Evolutionary conservation across 2,113 vertebrate species (phyloP).

Genomic region (Pangasianodon hypophthalmus): DNA sequence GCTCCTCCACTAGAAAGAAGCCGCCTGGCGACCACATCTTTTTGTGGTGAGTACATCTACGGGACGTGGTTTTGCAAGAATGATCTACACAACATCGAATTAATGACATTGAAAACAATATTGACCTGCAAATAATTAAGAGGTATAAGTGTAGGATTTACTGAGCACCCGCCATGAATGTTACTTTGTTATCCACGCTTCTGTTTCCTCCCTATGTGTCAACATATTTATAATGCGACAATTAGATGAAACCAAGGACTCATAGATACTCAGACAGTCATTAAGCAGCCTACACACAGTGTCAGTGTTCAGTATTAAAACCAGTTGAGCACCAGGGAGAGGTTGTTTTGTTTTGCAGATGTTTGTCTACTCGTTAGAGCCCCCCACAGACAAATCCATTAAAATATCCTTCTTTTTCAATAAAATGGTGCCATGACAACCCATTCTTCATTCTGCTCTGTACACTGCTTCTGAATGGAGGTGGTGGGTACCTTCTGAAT

Average conservation of each 20-base stretch:
- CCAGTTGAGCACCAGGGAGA: background rate
- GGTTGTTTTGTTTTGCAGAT: slow-evolving; percentile 48
- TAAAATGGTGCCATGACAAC: slow-evolving; percentile 71
- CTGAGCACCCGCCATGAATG: background rate
- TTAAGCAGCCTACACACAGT: background rate
- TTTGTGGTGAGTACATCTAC: slow-evolving; percentile 83
- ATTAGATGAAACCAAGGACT: background rate
- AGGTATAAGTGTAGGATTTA: background rate
- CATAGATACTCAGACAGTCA: background rate
- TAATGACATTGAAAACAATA: background rate
- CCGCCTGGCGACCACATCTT: slow-evolving; percentile 91
- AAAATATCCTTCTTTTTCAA: slow-evolving; percentile 54
- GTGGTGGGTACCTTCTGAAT: slow-evolving; percentile 42
- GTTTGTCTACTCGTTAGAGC: slow-evolving; percentile 17
- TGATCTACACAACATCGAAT: background rate
- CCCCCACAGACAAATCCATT: slow-evolving; percentile 43
- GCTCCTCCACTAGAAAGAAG: slow-evolving; percentile 94
- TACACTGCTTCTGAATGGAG: slow-evolving; percentile 65
- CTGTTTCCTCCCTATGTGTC: background rate
- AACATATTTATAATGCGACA: background rate
- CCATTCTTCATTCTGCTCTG: slow-evolving; percentile 64
- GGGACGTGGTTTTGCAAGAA: background rate
- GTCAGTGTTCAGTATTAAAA: background rate
- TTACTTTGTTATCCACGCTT: background rate
- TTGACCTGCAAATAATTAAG: background rate